Evolutionary conservation across 2,113 vertebrate genomes (phyloP), one percentile per base, ranked within the genome.

Genomic region (Oncorhynchus nerka): DNA sequence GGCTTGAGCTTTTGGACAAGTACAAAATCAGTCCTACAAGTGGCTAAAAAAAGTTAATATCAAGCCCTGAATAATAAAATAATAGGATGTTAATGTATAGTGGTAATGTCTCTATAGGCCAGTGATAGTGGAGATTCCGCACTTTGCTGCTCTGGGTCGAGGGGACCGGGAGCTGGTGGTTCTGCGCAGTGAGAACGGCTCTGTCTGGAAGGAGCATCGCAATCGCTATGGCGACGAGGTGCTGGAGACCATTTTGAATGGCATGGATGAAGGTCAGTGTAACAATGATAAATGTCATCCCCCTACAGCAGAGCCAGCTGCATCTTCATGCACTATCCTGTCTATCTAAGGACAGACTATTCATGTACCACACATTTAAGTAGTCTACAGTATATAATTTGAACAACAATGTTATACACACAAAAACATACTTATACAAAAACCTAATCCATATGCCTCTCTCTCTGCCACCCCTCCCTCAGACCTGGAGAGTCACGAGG

Each of bases 121-220:
- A 0, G 98, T 99, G 55, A 96, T 99, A 0, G 98, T 99, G 82
- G 98, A 99, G 87, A 98, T 99, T 75, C 98, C 98, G 0, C 97
- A 99, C 82, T 99, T 99, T 61, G 97, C 97, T 26, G 96, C 98
- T 0, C 89, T 94, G 0, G 96, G 94, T 55, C 95, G 95, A 0
- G 94, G 96, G 0, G 97, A 99, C 89, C 91, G 97, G 0, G 96
- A 99, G 84, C 94, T 99, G 0, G 96, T 98, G 68, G 95, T 99
- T 15, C 85, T 99, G 67, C 95, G 97, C 71, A 98, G 95, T 0
- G 98, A 99, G 81, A 99, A 98, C 0, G 98, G 98, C 51, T 97
- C 97, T 0, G 88, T 97, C 4, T 99, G 98, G 98, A 99, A 98
- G 86, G 97, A 99, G 20, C 98, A 99, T 70, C 96, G 92, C 81